Evolutionary conservation across 2,888 invertebrate genomes (phyloP).

Genomic region (Heliconius ethilla): DNA sequence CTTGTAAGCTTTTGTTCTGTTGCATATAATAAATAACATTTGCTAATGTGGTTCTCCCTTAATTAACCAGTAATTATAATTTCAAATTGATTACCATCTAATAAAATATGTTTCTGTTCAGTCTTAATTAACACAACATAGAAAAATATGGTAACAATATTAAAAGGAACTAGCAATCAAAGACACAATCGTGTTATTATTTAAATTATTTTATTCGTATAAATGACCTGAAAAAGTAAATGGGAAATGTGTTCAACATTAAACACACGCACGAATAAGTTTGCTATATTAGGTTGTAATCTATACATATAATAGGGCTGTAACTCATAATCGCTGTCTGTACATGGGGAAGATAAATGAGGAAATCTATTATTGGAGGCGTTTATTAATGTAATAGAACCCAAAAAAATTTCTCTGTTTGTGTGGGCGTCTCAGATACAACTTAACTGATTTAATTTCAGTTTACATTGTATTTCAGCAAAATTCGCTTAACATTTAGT

Average conservation of each 20-base stretch:
- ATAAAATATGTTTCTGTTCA: constrained; percentile 8
- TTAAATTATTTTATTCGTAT: constrained; percentile 20
- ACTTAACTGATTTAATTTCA: too few species aligned
- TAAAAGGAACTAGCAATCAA: constrained; percentile 13
- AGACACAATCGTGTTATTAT: constrained; percentile 22
- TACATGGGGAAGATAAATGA: too few species aligned
- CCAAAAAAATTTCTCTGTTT: too few species aligned
- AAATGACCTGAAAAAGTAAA: constrained; percentile 15
- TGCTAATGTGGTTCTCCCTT: neutral
- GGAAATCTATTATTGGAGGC: too few species aligned
- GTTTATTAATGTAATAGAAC: too few species aligned
- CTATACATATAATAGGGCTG: too few species aligned
- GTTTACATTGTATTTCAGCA: too few species aligned
- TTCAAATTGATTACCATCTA: constrained; percentile 8
- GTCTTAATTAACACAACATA: neutral
- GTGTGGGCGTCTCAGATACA: too few species aligned
- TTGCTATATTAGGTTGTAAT: neutral
- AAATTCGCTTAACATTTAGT: too few species aligned
- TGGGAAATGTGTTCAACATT: neutral
- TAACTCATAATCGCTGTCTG: too few species aligned
- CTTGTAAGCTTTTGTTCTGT: constrained; percentile 6
- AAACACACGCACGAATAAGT: constrained; percentile 11
- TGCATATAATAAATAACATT: constrained; percentile 6
- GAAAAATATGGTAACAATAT: neutral
- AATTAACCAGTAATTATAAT: constrained; percentile 13